These are phyloP conservation scores for Talpa occidentalis DNA, from an alignment of 2,113 vertebrate species.

Conservation along the genomic window DNA sequence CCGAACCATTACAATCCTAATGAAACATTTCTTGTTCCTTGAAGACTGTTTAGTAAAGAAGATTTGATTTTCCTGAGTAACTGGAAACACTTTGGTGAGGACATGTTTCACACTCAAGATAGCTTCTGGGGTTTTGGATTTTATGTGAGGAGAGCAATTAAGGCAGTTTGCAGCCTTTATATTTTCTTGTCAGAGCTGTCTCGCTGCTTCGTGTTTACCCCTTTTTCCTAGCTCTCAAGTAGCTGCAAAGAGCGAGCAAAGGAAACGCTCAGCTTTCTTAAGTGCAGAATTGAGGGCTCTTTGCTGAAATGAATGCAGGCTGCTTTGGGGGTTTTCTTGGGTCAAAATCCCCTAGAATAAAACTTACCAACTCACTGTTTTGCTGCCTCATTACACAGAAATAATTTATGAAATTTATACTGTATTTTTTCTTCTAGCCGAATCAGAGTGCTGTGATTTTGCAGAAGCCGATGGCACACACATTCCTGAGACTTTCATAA, in stretches of 20 bases:
- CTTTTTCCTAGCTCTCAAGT: conserved; percentile 64
- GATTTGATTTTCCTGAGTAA: conserved; percentile 45
- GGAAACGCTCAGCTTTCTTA: conserved; percentile 42
- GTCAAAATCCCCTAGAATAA: conserved; percentile 52
- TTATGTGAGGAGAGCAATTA: conserved; percentile 59
- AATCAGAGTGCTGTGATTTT: conserved; percentile 40
- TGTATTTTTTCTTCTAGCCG: conserved; percentile 48
- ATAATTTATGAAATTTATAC: conserved; percentile 66
- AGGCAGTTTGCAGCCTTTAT: conserved; percentile 44
- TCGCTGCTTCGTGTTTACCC: conserved; percentile 49
- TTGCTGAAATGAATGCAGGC: conserved; percentile 63
- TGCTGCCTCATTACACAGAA: conserved; percentile 63
- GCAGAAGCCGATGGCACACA: not conserved
- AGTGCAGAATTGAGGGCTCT: conserved; percentile 67
- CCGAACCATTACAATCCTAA: not conserved
- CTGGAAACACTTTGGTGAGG: not conserved
- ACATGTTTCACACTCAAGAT: conserved; percentile 34
- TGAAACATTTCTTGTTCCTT: conserved; percentile 41
- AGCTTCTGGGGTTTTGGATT: conserved; percentile 71
- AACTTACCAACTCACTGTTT: conserved; percentile 78
- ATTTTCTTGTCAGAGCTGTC: conserved; percentile 71
- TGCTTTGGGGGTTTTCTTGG: conserved; percentile 70
- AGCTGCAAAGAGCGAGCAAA: conserved; percentile 64
- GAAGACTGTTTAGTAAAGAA: conserved; percentile 16
- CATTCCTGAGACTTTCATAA: not conserved